Percentiles rank a stretch among this genome's conserved stretches.
phyloP scores from a whole-genome alignment of 2,113 vertebrate genomes.

The Spermophilus dauricus region DNA sequence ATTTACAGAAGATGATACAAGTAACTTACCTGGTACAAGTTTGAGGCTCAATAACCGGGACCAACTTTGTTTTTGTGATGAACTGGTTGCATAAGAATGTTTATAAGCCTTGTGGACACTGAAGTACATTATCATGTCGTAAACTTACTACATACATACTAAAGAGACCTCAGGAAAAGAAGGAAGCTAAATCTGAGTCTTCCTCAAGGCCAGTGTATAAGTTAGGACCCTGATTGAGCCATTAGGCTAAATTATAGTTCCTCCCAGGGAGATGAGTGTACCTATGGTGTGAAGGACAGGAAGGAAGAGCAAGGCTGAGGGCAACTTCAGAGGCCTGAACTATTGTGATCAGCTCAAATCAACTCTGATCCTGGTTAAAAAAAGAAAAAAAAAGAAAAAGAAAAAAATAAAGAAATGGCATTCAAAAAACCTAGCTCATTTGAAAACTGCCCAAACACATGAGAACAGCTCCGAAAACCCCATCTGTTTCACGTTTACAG shows the following conservation, averaged over 20 bases:
- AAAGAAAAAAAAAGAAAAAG: conserved; percentile 22
- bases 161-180: neutral
- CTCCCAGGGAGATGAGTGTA: neutral
- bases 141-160: neutral
- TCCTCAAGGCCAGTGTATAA: neutral
- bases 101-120: neutral
- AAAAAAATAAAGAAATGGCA: conserved; percentile 52
- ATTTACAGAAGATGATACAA: conserved; percentile 34
- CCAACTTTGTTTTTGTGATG: neutral
- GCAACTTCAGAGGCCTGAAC: neutral
- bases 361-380: neutral
- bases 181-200: neutral
- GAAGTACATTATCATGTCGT: neutral
- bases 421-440: conserved; percentile 65
- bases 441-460: conserved; percentile 75
- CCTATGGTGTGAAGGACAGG: neutral
- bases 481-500: conserved; percentile 84
- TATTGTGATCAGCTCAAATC: conserved; percentile 55
- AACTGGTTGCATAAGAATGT: neutral
- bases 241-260: neutral
- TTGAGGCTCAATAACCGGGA: neutral
- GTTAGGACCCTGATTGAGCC: neutral
- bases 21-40: neutral
- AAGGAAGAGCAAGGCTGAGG: neutral
- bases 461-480: conserved; percentile 76